Evolutionary conservation across 2,113 vertebrate genomes (phyloP), one percentile per base, ranked within the genome.

Genomic region (Okapia johnstoni): DNA sequence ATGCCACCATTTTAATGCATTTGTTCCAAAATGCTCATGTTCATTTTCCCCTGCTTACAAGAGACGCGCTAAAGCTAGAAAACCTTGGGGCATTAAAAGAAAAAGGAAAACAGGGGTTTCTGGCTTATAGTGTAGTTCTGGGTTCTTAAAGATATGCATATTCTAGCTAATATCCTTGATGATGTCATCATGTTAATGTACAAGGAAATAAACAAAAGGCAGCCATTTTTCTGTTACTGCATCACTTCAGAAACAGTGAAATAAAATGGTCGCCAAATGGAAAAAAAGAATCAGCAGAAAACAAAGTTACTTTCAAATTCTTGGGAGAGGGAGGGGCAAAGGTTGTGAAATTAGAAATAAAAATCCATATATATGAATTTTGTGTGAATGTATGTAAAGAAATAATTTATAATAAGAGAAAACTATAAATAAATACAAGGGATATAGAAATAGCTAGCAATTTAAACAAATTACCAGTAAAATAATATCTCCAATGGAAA

Each of bases 141-240:
- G 87, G 90, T 98, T 98, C 96, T 94, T 98, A 96, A 77, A 98
- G 95, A 95, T 96, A 91, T 96, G 96, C 97, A 96, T 96, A 89
- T 96, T 97, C 95, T 96, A 96, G 97, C 96, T 89, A 0, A 90
- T 98, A 98, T 92, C 93, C 93, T 21, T 98, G 97, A 98, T 99
- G 98, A 99, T 97, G 98, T 98, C 98, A 98, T 40, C 26, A 98
- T 97, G 95, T 95, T 94, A 97, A 97, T 94, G 97, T 96, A 98
- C 97, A 98, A 97, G 97, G 98, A 98, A 97, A 98, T 98, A 99
- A 99, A 99, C 98, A 99, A 99, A 99, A 98, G 98, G 98, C 98
- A 98, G 98, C 98, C 98, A 98, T 98, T 98, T 98, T 98, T 92
- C 79, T 98, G 90, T 97, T 98, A 98, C 98, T 98, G 97, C 86